Conservation (phyloP, 2,113 vertebrate genomes). For the Gymnobelideus leadbeateri region DNA sequence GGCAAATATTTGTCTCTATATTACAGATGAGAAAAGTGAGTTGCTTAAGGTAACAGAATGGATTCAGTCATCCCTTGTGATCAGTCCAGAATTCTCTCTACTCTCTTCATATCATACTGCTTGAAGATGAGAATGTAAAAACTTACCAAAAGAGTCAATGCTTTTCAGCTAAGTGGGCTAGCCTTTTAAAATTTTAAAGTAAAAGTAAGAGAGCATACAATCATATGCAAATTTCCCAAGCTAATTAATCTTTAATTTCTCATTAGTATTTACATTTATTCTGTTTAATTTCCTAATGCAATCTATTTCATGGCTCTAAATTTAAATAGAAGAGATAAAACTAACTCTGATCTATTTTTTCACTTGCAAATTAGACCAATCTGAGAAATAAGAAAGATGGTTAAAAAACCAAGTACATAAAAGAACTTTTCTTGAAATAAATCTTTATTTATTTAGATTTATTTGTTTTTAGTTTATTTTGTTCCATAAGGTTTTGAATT, state of each 20-base stretch:
- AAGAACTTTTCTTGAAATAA: constrained; percentile 29
- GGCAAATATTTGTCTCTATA: background rate
- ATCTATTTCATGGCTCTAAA: constrained; percentile 10
- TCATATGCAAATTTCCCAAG: constrained; percentile 26
- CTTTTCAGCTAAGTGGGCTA: background rate
- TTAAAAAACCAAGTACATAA: constrained; percentile 22
- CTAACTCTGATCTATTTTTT: constrained; percentile 24
- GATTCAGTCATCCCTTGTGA: background rate
- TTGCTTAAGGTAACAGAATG: background rate
- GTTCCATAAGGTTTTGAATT: too few relatives aligned
- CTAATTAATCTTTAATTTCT: constrained; percentile 12
- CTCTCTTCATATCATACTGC: background rate
- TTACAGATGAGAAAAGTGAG: background rate
- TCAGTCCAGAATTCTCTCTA: background rate
- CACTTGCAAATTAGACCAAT: constrained; percentile 21
- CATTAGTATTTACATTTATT: constrained; percentile 27
- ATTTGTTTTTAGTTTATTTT: too few relatives aligned
- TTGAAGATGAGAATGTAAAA: constrained; percentile 6
- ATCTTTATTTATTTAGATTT: background rate
- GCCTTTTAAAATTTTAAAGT: constrained; percentile 26
- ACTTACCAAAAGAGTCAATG: background rate
- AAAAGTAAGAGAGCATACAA: constrained; percentile 20
- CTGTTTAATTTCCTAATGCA: background rate
- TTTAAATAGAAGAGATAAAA: constrained; percentile 29
- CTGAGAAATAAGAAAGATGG: constrained; percentile 39